phyloP scores from a whole-genome alignment of 2,113 vertebrate genomes.

The Centrocercus urophasianus region DNA sequence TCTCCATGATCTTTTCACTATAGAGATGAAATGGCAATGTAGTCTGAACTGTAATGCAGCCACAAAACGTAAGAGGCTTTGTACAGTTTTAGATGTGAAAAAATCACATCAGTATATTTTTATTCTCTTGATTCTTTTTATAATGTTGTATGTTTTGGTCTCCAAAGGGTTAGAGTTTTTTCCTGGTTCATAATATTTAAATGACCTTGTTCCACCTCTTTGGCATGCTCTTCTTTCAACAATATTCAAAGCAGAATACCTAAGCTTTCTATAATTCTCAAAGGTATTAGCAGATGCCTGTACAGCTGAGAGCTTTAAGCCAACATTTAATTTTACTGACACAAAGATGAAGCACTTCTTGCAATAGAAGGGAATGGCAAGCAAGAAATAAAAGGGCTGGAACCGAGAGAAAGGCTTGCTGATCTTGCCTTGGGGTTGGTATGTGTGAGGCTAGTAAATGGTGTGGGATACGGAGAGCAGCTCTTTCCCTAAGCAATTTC shows the following conservation, averaged over 20 bases:
- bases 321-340: neutral
- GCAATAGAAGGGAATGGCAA: neutral
- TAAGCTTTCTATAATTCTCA: neutral
- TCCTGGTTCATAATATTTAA: neutral
- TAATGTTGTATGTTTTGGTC: neutral
- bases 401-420: neutral
- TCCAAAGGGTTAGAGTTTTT: neutral
- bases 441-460: neutral
- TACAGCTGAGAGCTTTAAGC: neutral
- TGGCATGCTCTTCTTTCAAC: neutral
- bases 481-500: neutral
- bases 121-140: neutral
- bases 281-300: neutral
- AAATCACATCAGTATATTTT: neutral
- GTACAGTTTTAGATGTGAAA: neutral
- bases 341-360: neutral
- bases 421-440: neutral
- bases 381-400: neutral
- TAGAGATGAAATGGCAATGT: neutral
- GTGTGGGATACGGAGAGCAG: neutral
- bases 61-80: neutral
- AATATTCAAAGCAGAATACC: neutral
- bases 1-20: neutral
- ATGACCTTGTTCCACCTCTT: neutral
- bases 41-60: neutral